Conservation (phyloP, 2,113 vertebrate species). For the Ursus arctos region DNA sequence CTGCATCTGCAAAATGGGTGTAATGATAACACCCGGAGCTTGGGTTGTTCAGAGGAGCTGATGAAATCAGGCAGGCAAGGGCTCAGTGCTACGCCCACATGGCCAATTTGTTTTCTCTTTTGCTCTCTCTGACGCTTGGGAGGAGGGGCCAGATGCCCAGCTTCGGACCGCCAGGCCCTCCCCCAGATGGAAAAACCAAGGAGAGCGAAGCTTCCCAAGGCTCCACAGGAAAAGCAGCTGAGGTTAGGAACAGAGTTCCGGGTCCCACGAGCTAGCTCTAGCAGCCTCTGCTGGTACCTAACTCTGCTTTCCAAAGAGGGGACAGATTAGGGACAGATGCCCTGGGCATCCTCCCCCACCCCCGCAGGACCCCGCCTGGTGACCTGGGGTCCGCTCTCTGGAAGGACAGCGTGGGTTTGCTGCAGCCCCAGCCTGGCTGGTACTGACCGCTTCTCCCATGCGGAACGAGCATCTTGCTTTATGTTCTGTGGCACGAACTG, state of each 20-base stretch:
- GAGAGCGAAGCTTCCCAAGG: not conserved
- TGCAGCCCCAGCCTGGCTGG: not conserved
- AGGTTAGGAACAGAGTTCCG: not conserved
- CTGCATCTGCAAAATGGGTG: not conserved
- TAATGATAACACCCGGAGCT: fast-evolving
- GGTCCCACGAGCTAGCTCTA: not conserved
- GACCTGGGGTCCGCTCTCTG: not conserved
- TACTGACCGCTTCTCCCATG: fast-evolving
- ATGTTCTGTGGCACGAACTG: not conserved
- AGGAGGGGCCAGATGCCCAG: not conserved
- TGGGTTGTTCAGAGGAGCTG: fast-evolving
- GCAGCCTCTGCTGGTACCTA: not conserved
- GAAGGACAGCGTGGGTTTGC: fast-evolving
- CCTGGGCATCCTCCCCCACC: not conserved
- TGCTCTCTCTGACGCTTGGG: not conserved
- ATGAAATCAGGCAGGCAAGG: not conserved
- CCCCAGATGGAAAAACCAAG: not conserved
- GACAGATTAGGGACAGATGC: too few species aligned
- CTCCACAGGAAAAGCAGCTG: not conserved
- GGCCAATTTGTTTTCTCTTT: not conserved
- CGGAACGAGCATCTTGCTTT: not conserved
- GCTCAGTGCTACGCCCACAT: not conserved
- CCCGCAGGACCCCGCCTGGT: not conserved
- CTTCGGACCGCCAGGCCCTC: not conserved
- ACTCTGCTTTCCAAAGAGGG: not conserved